Evolutionary conservation across 2,888 invertebrate genomes (phyloP).

Genomic region (Lithophane leautieri): DNA sequence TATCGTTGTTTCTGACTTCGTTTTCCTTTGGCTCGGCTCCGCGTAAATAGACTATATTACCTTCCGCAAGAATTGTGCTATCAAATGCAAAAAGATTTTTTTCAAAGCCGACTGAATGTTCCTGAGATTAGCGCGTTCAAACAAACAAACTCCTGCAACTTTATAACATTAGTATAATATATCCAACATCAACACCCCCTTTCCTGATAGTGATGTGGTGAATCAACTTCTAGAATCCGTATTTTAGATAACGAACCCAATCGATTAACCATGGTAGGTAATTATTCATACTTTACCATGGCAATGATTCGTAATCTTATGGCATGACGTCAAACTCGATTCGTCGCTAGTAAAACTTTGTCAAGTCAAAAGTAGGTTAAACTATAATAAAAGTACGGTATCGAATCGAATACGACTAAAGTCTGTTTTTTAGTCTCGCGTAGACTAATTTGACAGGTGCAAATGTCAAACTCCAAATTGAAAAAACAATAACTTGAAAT

Average conservation of each 20-base stretch:
- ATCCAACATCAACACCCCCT: background rate
- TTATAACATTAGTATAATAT: background rate
- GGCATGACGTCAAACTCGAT: constrained; percentile 37
- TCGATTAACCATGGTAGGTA: constrained; percentile 25
- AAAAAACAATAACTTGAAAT: too few species aligned
- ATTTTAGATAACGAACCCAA: constrained; percentile 33
- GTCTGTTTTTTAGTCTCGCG: too few species aligned
- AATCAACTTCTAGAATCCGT: constrained; percentile 4
- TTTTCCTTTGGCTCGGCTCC: background rate
- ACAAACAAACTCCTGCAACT: background rate
- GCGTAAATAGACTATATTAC: background rate
- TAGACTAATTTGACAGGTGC: too few species aligned
- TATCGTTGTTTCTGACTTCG: background rate
- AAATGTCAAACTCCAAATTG: too few species aligned
- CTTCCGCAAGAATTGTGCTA: background rate
- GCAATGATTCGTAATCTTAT: constrained; percentile 33
- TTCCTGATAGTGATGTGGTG: background rate
- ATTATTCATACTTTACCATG: constrained; percentile 34
- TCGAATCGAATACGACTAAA: too few species aligned
- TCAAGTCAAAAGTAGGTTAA: background rate
- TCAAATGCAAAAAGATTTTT: background rate
- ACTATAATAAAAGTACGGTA: background rate
- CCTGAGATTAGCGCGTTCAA: background rate
- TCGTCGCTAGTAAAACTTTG: constrained; percentile 14
- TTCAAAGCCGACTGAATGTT: background rate